phyloP scores from a whole-genome alignment of 1,140 invertebrate species.

The Heterodera schachtii region DNA sequence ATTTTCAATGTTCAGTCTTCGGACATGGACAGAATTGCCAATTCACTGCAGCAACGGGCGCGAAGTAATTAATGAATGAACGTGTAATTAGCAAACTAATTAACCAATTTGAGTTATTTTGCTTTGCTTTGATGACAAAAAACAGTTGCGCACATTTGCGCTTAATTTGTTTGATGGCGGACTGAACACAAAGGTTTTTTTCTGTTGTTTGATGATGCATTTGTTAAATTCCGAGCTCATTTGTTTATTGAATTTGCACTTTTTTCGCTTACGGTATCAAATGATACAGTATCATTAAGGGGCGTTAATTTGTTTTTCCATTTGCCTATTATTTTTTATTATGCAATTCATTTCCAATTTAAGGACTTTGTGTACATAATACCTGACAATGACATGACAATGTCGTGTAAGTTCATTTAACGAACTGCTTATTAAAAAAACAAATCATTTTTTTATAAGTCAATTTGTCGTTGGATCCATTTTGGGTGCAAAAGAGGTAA shows the following conservation, averaged over 20 bases:
- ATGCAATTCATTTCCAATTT: too few relatives aligned
- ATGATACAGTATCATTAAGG: too few relatives aligned
- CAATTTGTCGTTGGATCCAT: neutral
- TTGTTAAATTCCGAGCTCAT: neutral
- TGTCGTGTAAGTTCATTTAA: slow-evolving; percentile 31
- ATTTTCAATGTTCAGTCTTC: neutral
- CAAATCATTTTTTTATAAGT: neutral
- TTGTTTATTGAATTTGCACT: too few relatives aligned
- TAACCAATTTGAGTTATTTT: neutral
- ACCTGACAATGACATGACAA: slow-evolving; percentile 31
- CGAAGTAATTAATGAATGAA: slow-evolving; percentile 1
- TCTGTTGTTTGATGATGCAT: too few relatives aligned
- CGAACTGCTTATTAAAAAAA: neutral
- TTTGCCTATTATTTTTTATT: too few relatives aligned
- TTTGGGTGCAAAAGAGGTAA: neutral
- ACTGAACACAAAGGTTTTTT: slow-evolving; percentile 39
- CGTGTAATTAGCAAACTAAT: neutral
- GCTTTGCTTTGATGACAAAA: neutral
- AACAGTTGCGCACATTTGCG: slow-evolving; percentile 38
- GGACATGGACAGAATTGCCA: neutral
- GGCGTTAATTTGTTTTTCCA: too few relatives aligned
- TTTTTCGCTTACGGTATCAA: too few relatives aligned
- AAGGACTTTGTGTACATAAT: slow-evolving; percentile 42
- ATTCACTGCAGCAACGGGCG: slow-evolving; percentile 17
- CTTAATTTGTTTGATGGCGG: slow-evolving; percentile 37